Evolutionary conservation across 1,140 invertebrate genomes (phyloP).

Genomic region (Drosophila ananassae): DNA sequence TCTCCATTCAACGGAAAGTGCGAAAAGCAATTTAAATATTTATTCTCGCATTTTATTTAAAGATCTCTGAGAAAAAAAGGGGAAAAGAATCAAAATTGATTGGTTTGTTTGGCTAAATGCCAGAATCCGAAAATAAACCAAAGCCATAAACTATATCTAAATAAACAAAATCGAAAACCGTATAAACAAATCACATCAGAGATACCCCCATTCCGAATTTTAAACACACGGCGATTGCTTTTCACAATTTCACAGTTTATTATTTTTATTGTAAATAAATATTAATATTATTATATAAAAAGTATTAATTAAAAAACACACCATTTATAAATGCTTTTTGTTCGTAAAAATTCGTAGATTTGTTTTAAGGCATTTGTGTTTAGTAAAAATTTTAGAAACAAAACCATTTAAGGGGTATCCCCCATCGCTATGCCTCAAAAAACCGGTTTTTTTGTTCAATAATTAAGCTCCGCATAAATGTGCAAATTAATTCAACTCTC

Average conservation of each 20-base stretch:
- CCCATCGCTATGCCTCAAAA: background rate
- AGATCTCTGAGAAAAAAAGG: conserved; percentile 10
- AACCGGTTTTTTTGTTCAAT: background rate
- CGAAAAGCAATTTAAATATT: conserved; percentile 78
- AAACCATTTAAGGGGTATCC: background rate
- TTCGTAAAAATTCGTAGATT: background rate
- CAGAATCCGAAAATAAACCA: conserved; percentile 53
- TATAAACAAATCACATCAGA: conserved; percentile 21
- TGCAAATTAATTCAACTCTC: conserved; percentile 32
- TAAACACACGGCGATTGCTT: background rate
- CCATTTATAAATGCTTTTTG: background rate
- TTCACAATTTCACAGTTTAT: conserved; percentile 4
- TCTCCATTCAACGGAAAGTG: conserved; percentile 57
- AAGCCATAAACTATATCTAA: conserved; percentile 49
- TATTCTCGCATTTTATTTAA: conserved; percentile 64
- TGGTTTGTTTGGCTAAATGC: conserved; percentile 55
- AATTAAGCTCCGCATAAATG: conserved; percentile 6
- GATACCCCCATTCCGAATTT: background rate
- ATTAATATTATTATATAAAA: background rate
- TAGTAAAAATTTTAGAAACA: too few relatives aligned
- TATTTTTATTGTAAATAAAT: background rate
- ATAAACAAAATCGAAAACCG: conserved; percentile 35
- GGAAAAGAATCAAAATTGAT: conserved; percentile 60
- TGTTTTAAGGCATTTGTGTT: background rate
- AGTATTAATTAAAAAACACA: too few relatives aligned